These are phyloP conservation scores for Larimichthys polyactis DNA, from an alignment of 2,113 vertebrate genomes.

Conservation along the genomic window DNA sequence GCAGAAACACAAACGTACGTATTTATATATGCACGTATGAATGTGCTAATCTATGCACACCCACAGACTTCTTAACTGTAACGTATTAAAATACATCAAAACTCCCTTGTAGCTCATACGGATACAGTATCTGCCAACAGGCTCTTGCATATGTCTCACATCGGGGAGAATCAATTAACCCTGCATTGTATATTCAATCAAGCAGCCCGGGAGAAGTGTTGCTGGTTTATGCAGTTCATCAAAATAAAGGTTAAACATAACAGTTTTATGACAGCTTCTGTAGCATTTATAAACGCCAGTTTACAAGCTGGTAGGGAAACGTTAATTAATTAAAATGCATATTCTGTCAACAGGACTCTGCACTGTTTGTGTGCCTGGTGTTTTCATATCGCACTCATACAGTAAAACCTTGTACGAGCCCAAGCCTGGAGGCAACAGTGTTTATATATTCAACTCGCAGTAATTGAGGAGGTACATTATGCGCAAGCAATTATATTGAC, in stretches of 20 bases:
- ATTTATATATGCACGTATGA: constrained; percentile 23
- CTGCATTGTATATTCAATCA: constrained; percentile 20
- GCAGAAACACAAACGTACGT: constrained; percentile 38
- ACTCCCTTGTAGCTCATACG: background rate
- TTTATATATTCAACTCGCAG: constrained; percentile 47
- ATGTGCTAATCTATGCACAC: constrained; percentile 34
- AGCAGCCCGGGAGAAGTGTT: background rate
- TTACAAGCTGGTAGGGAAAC: constrained; percentile 1
- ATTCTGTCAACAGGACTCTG: background rate
- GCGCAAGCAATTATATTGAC: constrained; percentile 42
- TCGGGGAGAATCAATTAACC: constrained; percentile 34
- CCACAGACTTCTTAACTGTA: background rate
- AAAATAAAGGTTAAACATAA: constrained; percentile 55
- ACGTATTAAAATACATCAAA: constrained; percentile 14
- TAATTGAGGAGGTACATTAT: constrained; percentile 58
- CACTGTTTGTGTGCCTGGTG: constrained; percentile 19
- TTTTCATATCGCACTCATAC: constrained; percentile 16
- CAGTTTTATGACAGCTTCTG: constrained; percentile 18
- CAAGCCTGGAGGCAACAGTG: constrained; percentile 25
- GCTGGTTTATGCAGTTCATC: constrained; percentile 31
- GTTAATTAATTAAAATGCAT: constrained; percentile 36
- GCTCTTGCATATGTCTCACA: constrained; percentile 3
- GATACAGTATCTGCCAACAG: constrained; percentile 1
- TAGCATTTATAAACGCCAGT: constrained; percentile 2
- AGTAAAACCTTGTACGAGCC: background rate